Conservation (phyloP, 2,888 invertebrate species). For the Malthinus flaveolus region DNA sequence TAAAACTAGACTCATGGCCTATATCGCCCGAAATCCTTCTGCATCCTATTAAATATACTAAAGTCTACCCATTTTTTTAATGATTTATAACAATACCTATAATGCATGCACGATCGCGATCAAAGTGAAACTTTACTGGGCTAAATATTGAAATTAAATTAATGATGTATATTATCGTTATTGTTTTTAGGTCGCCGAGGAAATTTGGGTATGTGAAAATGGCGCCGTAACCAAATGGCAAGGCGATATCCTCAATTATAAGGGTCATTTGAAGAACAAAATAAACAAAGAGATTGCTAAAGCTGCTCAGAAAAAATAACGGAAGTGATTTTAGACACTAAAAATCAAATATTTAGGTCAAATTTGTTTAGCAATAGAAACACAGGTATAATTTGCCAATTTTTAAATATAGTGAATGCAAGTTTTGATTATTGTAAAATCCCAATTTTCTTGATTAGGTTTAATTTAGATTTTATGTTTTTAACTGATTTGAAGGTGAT, state of each 20-base stretch:
- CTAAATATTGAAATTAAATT: conserved; percentile 5
- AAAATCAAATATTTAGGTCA: conserved; percentile 15
- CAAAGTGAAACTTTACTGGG: not conserved
- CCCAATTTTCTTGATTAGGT: too few relatives aligned
- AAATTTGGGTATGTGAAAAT: conserved; percentile 99
- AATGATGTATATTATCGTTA: conserved; percentile 6
- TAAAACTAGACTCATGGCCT: too few relatives aligned
- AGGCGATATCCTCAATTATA: conserved; percentile 94
- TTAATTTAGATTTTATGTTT: too few relatives aligned
- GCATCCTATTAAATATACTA: too few relatives aligned
- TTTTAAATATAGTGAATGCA: too few relatives aligned
- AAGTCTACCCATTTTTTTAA: too few relatives aligned
- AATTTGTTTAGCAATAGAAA: conserved; percentile 12
- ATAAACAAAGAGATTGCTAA: conserved; percentile 73
- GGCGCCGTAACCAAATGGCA: conserved; percentile 95
- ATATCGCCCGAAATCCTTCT: too few relatives aligned
- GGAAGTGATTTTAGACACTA: conserved; percentile 20
- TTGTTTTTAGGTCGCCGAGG: conserved; percentile 87
- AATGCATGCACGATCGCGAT: too few relatives aligned
- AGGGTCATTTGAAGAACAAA: conserved; percentile 88
- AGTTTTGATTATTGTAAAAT: too few relatives aligned
- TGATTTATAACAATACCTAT: too few relatives aligned
- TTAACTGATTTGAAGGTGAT: too few relatives aligned
- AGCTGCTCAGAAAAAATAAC: conserved; percentile 48
- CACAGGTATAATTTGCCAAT: too few relatives aligned